These are phyloP conservation scores for Actinostola sp. DNA, from an alignment of 92 coral and sea anemone genomes.

Conservation along the genomic window DNA sequence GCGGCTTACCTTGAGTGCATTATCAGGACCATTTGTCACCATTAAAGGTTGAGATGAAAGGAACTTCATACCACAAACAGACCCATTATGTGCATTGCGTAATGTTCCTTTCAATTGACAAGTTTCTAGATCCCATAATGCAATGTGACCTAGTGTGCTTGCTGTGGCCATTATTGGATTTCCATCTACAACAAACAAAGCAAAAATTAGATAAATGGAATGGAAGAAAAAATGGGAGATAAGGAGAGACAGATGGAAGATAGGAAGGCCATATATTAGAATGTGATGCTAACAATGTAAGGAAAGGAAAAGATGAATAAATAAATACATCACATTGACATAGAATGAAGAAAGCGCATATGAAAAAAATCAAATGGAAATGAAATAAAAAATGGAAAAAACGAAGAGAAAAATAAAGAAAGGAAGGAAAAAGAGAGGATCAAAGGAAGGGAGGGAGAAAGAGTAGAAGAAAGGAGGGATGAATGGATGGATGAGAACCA, in stretches of 20 bases:
- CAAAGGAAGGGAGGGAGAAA: too few species aligned
- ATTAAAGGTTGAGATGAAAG: constrained; percentile 88
- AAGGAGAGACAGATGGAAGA: not conserved
- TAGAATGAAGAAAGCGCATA: too few species aligned
- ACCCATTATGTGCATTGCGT: constrained; percentile 83
- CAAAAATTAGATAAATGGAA: not conserved
- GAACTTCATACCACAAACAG: constrained; percentile 83
- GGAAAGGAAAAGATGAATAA: too few species aligned
- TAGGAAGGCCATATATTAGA: too few species aligned
- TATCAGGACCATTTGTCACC: constrained; percentile 89
- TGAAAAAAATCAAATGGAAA: too few species aligned
- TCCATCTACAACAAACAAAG: constrained; percentile 65
- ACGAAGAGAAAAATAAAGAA: not conserved
- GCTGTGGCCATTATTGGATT: constrained; percentile 95
- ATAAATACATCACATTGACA: too few species aligned
- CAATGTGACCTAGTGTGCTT: constrained; percentile 93
- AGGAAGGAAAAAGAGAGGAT: not conserved
- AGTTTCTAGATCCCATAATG: constrained; percentile 95
- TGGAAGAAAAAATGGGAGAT: not conserved
- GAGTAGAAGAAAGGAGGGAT: too few species aligned
- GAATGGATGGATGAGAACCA: too few species aligned
- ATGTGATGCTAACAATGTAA: too few species aligned
- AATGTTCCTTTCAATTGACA: constrained; percentile 82
- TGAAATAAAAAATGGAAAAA: not conserved
- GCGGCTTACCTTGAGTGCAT: constrained; percentile 88